Evolutionary conservation across 2,888 invertebrate species (phyloP).

Genomic region (Seira ritae): DNA sequence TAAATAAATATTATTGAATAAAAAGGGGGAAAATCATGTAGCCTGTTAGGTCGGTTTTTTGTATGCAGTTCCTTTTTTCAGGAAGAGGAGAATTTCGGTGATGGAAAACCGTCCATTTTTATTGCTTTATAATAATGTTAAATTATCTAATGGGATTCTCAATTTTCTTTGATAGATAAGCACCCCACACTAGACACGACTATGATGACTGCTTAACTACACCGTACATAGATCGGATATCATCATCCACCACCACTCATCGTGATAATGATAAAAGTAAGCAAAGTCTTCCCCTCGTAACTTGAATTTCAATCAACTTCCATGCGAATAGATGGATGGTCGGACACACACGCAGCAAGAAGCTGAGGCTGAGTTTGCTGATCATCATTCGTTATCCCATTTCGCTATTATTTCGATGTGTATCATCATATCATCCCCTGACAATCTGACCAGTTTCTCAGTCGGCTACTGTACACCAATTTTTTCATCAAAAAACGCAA

Average conservation of each 20-base stretch:
- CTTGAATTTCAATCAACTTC: slow-evolving; percentile 41
- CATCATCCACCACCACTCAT: too few relatives aligned
- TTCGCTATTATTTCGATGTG: background rate
- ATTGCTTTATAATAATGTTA: slow-evolving; percentile 52
- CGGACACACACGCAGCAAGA: slow-evolving; percentile 29
- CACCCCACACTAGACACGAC: too few relatives aligned
- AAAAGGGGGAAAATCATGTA: slow-evolving; percentile 41
- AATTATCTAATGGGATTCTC: slow-evolving; percentile 45
- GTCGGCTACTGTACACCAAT: slow-evolving; percentile 40
- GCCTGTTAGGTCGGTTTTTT: slow-evolving; percentile 48
- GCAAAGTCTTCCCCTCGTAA: slow-evolving; percentile 26
- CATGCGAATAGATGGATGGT: slow-evolving; percentile 8
- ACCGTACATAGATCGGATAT: too few relatives aligned
- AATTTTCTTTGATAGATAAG: slow-evolving; percentile 22
- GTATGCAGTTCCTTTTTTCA: too few relatives aligned
- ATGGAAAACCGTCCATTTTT: slow-evolving; percentile 42
- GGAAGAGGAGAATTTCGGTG: background rate
- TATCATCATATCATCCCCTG: slow-evolving; percentile 19
- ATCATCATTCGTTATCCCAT: too few relatives aligned
- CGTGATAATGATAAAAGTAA: slow-evolving; percentile 22
- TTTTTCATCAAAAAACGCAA: slow-evolving; percentile 24
- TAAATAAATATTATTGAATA: too few relatives aligned
- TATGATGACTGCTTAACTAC: too few relatives aligned
- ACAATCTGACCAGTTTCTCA: slow-evolving; percentile 37
- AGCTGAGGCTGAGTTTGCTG: slow-evolving; percentile 7